Evolutionary conservation across 2,113 vertebrate species (phyloP).

Genomic region (Scomber colias): DNA sequence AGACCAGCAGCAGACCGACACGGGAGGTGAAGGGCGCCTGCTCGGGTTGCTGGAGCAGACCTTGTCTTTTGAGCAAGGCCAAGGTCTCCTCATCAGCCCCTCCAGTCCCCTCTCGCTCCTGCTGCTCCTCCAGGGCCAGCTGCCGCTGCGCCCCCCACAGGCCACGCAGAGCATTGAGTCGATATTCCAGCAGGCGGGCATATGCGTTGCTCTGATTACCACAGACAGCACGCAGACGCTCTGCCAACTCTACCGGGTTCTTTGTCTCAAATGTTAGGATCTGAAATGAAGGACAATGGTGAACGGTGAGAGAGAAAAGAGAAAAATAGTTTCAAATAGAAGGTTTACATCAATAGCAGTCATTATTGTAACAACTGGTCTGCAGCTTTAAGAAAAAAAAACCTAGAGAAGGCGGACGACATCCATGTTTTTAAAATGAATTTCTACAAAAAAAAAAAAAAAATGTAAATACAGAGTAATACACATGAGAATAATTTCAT

Average conservation of each 20-base stretch:
- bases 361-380: not conserved
- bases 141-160: slow-evolving; percentile 98
- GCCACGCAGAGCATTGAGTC: slow-evolving; percentile 95
- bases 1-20: slow-evolving; percentile 95
- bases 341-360: not conserved
- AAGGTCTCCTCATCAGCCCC: slow-evolving; percentile 93
- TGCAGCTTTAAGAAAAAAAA: not conserved
- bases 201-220: slow-evolving; percentile 99
- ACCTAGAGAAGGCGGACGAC: not conserved
- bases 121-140: slow-evolving; percentile 96
- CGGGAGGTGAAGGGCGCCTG: slow-evolving; percentile 97
- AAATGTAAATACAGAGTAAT: not conserved
- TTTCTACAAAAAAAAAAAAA: slow-evolving; percentile 25
- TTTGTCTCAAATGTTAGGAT: slow-evolving; percentile 98
- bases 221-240: slow-evolving; percentile 94
- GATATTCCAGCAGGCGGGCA: slow-evolving; percentile 95
- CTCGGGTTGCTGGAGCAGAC: slow-evolving; percentile 93
- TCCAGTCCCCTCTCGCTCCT: slow-evolving; percentile 92
- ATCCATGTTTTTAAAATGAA: slow-evolving; percentile 20
- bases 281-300: slow-evolving; percentile 70
- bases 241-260: slow-evolving; percentile 92
- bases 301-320: not conserved
- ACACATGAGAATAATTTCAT: no score
- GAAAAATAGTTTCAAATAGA: no score
- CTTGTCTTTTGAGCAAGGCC: slow-evolving; percentile 95